Percentiles rank a stretch among this genome's conserved stretches.
phyloP scores from a whole-genome alignment of 2,888 invertebrate genomes.

The Pasiphila rectangulata region DNA sequence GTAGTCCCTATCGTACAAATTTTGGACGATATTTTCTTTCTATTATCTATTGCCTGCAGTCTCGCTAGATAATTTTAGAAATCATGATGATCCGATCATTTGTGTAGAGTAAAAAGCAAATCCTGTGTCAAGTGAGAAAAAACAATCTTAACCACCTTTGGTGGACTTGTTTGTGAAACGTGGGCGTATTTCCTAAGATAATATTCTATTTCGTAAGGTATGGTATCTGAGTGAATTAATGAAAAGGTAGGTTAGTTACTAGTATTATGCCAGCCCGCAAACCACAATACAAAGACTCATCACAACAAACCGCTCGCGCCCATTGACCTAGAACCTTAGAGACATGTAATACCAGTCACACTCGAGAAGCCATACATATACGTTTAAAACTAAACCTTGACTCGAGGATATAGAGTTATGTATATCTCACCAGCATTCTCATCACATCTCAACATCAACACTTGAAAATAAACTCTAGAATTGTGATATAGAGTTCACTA shows the following conservation, averaged over 20 bases:
- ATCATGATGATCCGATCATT: too few relatives aligned
- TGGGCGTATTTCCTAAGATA: too few relatives aligned
- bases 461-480: slow-evolving; percentile 8
- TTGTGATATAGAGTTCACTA: slow-evolving; percentile 6
- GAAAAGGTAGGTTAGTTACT: too few relatives aligned
- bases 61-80: too few relatives aligned
- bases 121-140: too few relatives aligned
- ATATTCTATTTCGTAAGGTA: background rate
- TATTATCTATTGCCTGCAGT: too few relatives aligned
- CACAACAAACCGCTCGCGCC: slow-evolving; percentile 47
- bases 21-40: too few relatives aligned
- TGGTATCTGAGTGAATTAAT: too few relatives aligned
- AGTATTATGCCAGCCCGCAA: slow-evolving; percentile 38
- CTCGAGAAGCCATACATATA: slow-evolving; percentile 18
- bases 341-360: slow-evolving; percentile 17
- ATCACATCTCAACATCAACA: slow-evolving; percentile 4
- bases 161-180: too few relatives aligned
- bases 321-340: slow-evolving; percentile 63
- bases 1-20: too few relatives aligned
- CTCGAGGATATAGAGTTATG: slow-evolving; percentile 1
- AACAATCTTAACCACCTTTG: too few relatives aligned
- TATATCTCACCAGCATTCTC: slow-evolving; percentile 6
- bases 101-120: too few relatives aligned
- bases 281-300: slow-evolving; percentile 37
- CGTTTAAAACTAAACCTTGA: slow-evolving; percentile 12